A percentile compares a stretch with the other conserved stretches of the same genome.
phyloP scores from a whole-genome alignment of 2,113 vertebrate species.

The Myotis yumanensis region DNA sequence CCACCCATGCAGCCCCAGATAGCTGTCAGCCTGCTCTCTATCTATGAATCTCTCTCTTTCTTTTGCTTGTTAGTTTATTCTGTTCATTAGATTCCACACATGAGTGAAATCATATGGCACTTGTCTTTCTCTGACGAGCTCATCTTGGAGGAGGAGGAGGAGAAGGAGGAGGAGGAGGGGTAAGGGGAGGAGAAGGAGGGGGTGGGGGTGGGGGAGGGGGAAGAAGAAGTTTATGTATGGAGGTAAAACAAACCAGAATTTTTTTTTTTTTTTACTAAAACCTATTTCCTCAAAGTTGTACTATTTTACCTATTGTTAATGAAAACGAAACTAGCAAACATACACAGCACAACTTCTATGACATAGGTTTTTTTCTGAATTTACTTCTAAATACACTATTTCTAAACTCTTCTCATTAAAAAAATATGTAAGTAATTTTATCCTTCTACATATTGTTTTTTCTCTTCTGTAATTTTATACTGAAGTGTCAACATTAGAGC shows the following conservation, averaged over 20 bases:
- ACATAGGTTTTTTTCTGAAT: background rate
- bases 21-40: background rate
- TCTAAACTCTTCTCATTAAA: constrained; percentile 29
- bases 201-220: too few relatives aligned
- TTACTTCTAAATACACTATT: background rate
- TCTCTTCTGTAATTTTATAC: background rate
- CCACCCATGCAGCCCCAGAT: background rate
- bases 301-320: background rate
- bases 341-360: background rate
- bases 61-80: background rate
- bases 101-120: background rate
- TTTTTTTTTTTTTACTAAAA: background rate
- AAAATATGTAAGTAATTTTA: constrained; percentile 27
- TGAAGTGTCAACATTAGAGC: background rate
- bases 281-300: background rate
- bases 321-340: background rate
- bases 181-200: too few relatives aligned
- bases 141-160: background rate
- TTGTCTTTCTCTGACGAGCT: background rate
- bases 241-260: background rate
- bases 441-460: background rate
- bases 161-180: too few relatives aligned
- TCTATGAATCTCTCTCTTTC: background rate
- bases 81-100: background rate
- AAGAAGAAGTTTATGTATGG: background rate